Base-by-base conservation (phyloP, 2,888 invertebrate genomes). In the Spisula subtruncata region DNA sequence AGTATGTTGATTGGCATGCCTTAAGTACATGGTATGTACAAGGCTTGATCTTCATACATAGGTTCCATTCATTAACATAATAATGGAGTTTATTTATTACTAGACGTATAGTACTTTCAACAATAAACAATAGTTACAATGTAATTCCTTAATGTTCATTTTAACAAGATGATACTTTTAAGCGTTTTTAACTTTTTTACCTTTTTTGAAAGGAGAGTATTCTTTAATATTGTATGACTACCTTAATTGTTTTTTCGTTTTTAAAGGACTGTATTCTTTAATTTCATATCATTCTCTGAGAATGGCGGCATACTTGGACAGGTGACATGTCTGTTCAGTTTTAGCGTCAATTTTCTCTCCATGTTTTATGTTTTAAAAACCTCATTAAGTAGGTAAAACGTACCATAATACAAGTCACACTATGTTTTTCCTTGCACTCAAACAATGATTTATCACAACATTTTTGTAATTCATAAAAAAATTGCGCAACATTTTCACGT, bases 341-440 rank as follows among this genome's bases (percentile, higher is more conserved):
- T 14, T 25, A 75, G 75, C 75, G 75, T 75, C 75, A 75, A 75
- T 75, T 75, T 75, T 75, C 75, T 75, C 75, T 75, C 75, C 75
- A 75, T 66, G 10, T 75, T 75, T 75, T 75, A 75, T 35, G 75
- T 75, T 75, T 75, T 75, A 75, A 75, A 71, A 75, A 75, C 35
- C 14, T 75, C 35, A 25, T 75, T 18, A 75, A 75, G 75, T 75
- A 75, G 75, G 18, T 75, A 75, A 75, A 75, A 75, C 60, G 35
- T 75, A 18, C 75, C 35, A 35, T 32, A 25, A 75, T 35, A 75
- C 75, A 75, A 32, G 75, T 60, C 35, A 75, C 75, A 16, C 75
- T 25, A 14, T 75, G 75, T 75, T 75, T 75, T 75, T 32, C 12
- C 14, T 75, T 75, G 75, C 75, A 75, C 75, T 75, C 35, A 75